phyloP scores from a whole-genome alignment of 2,888 invertebrate species.

The Phanerotoma sp. region DNA sequence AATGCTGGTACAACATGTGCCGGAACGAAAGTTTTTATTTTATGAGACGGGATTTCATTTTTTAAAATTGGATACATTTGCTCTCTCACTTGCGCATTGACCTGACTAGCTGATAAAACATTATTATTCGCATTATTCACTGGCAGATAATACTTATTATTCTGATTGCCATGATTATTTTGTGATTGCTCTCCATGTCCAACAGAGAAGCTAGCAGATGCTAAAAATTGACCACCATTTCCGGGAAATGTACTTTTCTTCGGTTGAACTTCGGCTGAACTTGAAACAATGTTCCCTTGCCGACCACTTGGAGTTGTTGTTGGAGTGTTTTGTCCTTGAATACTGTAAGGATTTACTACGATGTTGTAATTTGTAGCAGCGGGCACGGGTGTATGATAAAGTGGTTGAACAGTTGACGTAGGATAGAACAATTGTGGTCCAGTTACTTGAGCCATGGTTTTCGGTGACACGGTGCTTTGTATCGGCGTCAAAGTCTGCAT shows the following conservation, averaged over 20 bases:
- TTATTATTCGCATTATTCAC: constrained; percentile 9
- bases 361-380: constrained; percentile 38
- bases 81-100: constrained; percentile 33
- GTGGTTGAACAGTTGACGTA: constrained; percentile 27
- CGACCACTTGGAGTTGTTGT: constrained; percentile 24
- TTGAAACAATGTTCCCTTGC: not conserved
- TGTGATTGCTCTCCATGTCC: constrained; percentile 33
- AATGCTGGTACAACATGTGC: constrained; percentile 44
- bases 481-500: constrained; percentile 34
- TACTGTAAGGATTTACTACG: constrained; percentile 42
- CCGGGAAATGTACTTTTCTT: constrained; percentile 31
- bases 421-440: constrained; percentile 25
- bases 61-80: constrained; percentile 33
- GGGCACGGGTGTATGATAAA: constrained; percentile 30
- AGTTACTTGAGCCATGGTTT: constrained; percentile 26
- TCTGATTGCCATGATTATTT: constrained; percentile 9
- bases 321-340: constrained; percentile 42
- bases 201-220: constrained; percentile 45
- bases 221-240: constrained; percentile 39
- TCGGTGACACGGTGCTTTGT: constrained; percentile 30
- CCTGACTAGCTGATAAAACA: constrained; percentile 17
- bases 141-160: constrained; percentile 4
- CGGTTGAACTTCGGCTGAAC: constrained; percentile 30
- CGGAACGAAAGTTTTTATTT: constrained; percentile 32
- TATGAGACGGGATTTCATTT: constrained; percentile 19